Percentiles rank a stretch among this genome's conserved stretches.
These are phyloP conservation scores for Lutjanus campechanus DNA, from an alignment of 2,797 vertebrate species.

Conservation along the genomic window DNA sequence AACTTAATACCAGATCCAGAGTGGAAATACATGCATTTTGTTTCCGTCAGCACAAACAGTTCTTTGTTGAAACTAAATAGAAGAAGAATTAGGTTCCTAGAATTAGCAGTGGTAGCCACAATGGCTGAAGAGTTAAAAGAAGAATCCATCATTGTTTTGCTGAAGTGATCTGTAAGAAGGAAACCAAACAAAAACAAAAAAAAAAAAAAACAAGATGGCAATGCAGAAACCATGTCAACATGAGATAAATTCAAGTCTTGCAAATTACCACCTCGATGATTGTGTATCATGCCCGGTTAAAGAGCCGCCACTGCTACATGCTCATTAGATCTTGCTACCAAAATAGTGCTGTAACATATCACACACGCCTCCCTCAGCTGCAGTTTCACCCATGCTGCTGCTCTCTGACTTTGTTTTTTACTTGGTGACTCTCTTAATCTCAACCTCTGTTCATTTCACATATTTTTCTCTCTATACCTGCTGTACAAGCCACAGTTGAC, in stretches of 20 bases:
- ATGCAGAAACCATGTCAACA: constrained; percentile 3
- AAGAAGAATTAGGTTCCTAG: neutral
- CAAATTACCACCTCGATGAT: constrained; percentile 30
- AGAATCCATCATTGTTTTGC: neutral
- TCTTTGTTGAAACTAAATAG: neutral
- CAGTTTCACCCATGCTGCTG: neutral
- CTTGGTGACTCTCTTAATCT: constrained; percentile 13
- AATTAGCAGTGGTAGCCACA: neutral
- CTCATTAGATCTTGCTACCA: constrained; percentile 64
- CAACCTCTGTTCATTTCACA: constrained; percentile 20
- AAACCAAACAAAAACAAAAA: too few species aligned
- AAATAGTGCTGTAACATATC: constrained; percentile 63
- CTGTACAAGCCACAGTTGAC: neutral
- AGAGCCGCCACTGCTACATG: constrained; percentile 58
- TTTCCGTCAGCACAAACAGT: neutral
- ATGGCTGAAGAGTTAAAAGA: neutral
- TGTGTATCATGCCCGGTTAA: constrained; percentile 16
- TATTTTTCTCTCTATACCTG: neutral
- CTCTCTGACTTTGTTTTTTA: neutral
- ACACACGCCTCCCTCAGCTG: constrained; percentile 38
- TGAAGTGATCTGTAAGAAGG: neutral
- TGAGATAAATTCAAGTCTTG: constrained; percentile 14
- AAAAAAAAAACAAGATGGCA: neutral
- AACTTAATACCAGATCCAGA: neutral
- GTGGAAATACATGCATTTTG: neutral